Base-by-base conservation (phyloP, 2,113 vertebrate species). In the Gorsachius goisagi region DNA sequence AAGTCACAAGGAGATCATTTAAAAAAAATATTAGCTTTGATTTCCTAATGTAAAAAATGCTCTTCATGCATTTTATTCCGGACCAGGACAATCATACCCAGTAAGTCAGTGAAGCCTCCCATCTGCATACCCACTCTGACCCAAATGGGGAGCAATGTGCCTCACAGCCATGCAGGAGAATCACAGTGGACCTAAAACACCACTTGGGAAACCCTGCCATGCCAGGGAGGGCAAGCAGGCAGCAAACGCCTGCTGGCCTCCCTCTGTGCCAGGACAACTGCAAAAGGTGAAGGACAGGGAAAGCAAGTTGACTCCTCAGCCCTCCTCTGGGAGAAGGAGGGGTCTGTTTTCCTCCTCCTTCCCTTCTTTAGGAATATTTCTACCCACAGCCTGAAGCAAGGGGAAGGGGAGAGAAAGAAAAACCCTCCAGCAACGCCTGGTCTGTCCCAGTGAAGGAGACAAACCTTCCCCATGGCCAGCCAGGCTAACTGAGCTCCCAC, bases 101-200 rank as follows among this genome's bases (percentile, higher is more conserved):
- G 19, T 28, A 68, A 56, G 27, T 6, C 30, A 71, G 30, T 16
- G 49, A 76, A 53, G 21, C 22, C 8, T 71, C 23, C n/a, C 35
- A 69, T 4, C 33, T 45, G 12, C 35, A 58, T 39, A n/a, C 9
- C 9, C 16, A 19, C 6, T 68, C 27, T 82, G 62, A 37, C 18
- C 30, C 62, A 79, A 63, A 64, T 9, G 9, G 28, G 23, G 15
- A 85, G 11, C 20, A 71, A 18, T 0, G 0, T 44, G 7, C 27
- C 12, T 52, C 7, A 4, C 6, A 33, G 0, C 4, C 1, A 8
- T 71, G 35, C 33, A 77, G 45, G 27, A 88, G 16, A 88, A 24
- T 15, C 33, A 50, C 60, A 69, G 35, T 0, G 0, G 55, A 33
- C 52, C 0, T 0, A 78, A 90, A 71, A 16, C 14, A 58, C 2